Base-by-base conservation (phyloP, 2,888 invertebrate species). In the Spisula solida region DNA sequence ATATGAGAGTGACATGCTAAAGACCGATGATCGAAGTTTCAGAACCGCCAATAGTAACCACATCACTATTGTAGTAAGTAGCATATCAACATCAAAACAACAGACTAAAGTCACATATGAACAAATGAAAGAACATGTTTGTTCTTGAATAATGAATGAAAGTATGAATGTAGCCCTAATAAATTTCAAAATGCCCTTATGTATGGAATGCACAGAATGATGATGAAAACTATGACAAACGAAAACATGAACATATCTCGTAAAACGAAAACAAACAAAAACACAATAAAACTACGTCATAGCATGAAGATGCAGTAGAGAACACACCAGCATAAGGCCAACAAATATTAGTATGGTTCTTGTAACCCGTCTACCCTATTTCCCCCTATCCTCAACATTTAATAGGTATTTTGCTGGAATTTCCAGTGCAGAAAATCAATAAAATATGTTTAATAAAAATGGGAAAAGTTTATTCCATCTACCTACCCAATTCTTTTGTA, bases 141-240 rank as follows among this genome's bases (percentile, higher is more conserved):
- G 6, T 6, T 66, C 25, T 2, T 66, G 10, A 66, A 25, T 66
- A 25, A 56, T 56, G 5, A 56, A 56, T 56, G 18, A 56, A 56
- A 18, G 56, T n/a, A 8, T 25, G 10, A 66, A 60, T 25, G 25
- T 4, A 66, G 60, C 60, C 60, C n/a, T 25, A 66, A 25, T 25
- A 25, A 25, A 25, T 66, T 66, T 66, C 5, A 66, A 66, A 66
- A 66, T 66, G 60, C 60, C 60, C 60, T 66, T 25, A 66, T n/a
- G n/a, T 66, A 66, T 66, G 60, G 60, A 25, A 66, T 25, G 60
- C n/a, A n/a, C 25, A 25, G 6, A 6, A 66, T 66, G 60, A 66
- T 1, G 60, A 66, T 66, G 60, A 66, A 25, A 12, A 25, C 25
- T 6, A 66, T 60, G n/a, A 60, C 25, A 66, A 66, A 51, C 1